Evolutionary conservation across 2,888 invertebrate species (phyloP).

Genomic region (Eupelmus urozonus): DNA sequence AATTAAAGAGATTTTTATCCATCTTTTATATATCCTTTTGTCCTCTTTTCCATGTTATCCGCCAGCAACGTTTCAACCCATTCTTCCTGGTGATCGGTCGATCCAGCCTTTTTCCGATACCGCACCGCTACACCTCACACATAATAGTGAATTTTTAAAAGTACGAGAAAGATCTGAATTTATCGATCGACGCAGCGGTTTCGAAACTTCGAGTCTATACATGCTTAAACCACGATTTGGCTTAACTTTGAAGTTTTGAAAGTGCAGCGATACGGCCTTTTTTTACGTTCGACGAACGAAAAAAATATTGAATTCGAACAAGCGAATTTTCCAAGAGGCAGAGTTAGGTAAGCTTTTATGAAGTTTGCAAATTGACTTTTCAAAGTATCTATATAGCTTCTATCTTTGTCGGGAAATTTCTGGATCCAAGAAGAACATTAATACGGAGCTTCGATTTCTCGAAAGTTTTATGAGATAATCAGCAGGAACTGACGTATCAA

Average conservation of each 20-base stretch:
- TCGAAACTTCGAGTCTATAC: background rate
- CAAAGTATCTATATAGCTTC: background rate
- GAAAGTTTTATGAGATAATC: too few relatives aligned
- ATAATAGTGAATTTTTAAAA: slow-evolving; percentile 24
- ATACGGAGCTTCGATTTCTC: too few relatives aligned
- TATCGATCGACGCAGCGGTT: background rate
- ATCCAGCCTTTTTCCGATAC: background rate
- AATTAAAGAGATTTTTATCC: too few relatives aligned
- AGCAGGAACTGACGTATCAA: too few relatives aligned
- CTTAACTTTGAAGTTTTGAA: background rate
- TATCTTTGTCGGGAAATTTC: too few relatives aligned
- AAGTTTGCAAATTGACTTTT: background rate
- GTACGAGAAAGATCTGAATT: slow-evolving; percentile 6
- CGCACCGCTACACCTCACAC: background rate
- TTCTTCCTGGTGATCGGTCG: background rate
- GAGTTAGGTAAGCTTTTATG: background rate
- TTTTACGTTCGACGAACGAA: background rate
- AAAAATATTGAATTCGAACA: background rate
- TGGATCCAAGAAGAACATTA: too few relatives aligned
- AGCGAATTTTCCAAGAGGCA: background rate
- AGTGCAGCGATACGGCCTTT: background rate
- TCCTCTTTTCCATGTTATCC: background rate
- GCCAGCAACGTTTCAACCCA: background rate
- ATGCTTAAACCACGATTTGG: background rate
- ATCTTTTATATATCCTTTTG: background rate